These are phyloP conservation scores for Callocephalon fimbriatum DNA, from an alignment of 2,113 vertebrate genomes.

Conservation along the genomic window DNA sequence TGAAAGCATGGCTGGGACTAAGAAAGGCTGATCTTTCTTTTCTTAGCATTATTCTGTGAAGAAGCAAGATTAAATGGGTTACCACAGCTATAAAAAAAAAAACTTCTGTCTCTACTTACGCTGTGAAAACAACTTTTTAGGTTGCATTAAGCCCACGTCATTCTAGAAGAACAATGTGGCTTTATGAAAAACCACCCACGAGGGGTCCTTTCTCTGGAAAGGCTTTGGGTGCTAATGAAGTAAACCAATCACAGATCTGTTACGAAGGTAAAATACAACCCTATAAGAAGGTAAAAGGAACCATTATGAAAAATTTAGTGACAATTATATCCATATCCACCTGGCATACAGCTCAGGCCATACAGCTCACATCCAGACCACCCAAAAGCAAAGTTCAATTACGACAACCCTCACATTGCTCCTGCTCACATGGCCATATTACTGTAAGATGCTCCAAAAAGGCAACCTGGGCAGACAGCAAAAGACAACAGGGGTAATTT, in stretches of 20 bases:
- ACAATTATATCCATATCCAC: neutral
- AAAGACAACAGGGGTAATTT: neutral
- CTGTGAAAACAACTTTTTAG: neutral
- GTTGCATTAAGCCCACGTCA: neutral
- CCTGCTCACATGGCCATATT: neutral
- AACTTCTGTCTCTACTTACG: neutral
- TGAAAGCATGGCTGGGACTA: neutral
- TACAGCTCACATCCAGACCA: neutral
- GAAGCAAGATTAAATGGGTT: neutral
- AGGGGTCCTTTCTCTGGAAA: neutral
- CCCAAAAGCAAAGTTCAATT: neutral
- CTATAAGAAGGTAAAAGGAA: neutral
- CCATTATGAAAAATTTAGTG: neutral
- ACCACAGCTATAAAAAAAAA: neutral
- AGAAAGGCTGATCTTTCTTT: neutral
- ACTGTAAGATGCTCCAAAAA: neutral
- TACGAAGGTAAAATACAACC: neutral
- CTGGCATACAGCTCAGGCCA: neutral
- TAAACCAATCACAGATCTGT: neutral
- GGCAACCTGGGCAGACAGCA: neutral
- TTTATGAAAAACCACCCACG: neutral
- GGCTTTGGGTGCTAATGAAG: neutral
- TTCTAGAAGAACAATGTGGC: neutral
- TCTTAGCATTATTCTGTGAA: neutral
- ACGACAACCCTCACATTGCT: accelerated